Evolutionary conservation across 2,888 invertebrate species (phyloP), one percentile per base, ranked within the genome.

Genomic region (Girardia tigrina): DNA sequence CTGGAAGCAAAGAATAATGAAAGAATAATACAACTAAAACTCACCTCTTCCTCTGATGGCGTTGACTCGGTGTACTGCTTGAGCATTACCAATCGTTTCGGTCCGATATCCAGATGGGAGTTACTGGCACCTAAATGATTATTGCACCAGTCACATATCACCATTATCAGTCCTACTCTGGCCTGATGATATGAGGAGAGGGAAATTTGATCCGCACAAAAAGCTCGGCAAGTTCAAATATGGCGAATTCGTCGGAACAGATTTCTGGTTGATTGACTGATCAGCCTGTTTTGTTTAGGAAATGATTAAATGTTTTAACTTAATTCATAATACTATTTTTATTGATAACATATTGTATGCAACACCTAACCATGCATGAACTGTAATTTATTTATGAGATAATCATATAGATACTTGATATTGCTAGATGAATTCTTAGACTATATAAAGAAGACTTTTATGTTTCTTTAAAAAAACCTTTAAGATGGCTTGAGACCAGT

Each of bases 111-210:
- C 56, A 2, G 4, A 6, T 56, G n/a, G 56, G 56, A 56, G 23
- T 56, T 56, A 23, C n/a, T n/a, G 23, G n/a, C 56, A 56, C 56
- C 56, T 56, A 56, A 56, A 56, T 56, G 8, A 56, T 56, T 56
- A 56, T 56, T 56, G 56, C 56, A 56, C 56, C 8, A 56, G n/a
- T 4, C 56, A 56, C 56, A 56, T 56, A 56, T 56, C 56, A 56
- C 56, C 56, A 56, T 56, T 56, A 56, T 4, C 56, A 56, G 56
- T 56, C 56, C 8, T 56, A 56, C 56, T 56, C 56, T 56, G 56
- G 56, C 56, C 56, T 56, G 56, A n/a, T n/a, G n/a, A 56, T 56
- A 56, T 56, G 20, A 56, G 4, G n/a, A 56, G 23, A 56, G 56
- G 56, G n/a, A 56, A 56, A 20, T n/a, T n/a, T 56, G 56, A 16